Base-by-base conservation (phyloP, 2,113 vertebrate genomes). In the Semnornis frantzii region DNA sequence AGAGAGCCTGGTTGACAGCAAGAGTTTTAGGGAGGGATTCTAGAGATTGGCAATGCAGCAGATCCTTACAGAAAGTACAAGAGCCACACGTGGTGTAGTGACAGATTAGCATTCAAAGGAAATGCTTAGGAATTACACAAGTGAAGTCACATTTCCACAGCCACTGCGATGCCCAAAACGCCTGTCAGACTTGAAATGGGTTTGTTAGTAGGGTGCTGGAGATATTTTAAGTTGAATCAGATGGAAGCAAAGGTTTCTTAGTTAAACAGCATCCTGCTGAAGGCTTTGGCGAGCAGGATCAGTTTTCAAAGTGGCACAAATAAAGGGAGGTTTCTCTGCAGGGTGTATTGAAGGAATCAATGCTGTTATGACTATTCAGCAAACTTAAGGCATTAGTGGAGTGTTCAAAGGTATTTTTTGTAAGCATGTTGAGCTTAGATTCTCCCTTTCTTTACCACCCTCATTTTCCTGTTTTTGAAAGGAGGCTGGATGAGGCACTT, bases 41-140 rank as follows among this genome's bases (percentile, higher is more conserved):
- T 25, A 54, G 17, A 69, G 55, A 24, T 14, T 65, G 48, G 46
- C 87, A 91, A 75, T 46, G 55, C 5, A 90, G 6, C 33, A 71
- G 42, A 71, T 87, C 77, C 60, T 71, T 57, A 68, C 34, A 85
- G 60, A 73, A 94, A 80, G 82, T 52, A 7, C 18, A 92, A 82
- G 31, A 82, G 87, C 89, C 33, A 46, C 50, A 78, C 72, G 65
- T 74, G 84, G 5, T 93, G 48, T 59, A 85, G 37, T 90, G 89
- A 83, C 89, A 90, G 37, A 71, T 83, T 54, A 80, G 5, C 44
- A 75, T 77, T 89, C 85, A 54, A 85, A 94, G 23, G 34, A 78
- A 91, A 77, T 58, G 42, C 54, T 52, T 57, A 77, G 64, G 71
- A 92, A 92, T 91, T 82, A 58, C 16, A 85, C 33, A 81, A 85